Evolutionary conservation across 2,113 vertebrate genomes (phyloP).

Genomic region (Callopanchax toddi): DNA sequence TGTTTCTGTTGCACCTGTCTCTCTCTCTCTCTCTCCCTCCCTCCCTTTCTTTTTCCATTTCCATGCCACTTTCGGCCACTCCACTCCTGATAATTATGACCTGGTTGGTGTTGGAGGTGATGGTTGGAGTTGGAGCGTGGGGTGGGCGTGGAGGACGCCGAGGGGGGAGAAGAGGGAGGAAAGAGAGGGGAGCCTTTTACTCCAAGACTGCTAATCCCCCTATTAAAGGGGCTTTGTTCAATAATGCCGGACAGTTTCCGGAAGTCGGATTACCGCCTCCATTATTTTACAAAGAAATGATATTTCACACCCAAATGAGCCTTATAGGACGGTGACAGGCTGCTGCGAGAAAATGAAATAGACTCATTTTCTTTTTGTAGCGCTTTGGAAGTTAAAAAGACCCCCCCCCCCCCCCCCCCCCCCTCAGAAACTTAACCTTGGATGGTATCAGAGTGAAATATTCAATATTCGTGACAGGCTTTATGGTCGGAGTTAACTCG

Average conservation of each 20-base stretch:
- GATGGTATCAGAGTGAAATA: slow-evolving; percentile 40
- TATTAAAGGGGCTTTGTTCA: slow-evolving; percentile 97
- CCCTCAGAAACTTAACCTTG: slow-evolving; percentile 41
- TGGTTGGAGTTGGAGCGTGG: slow-evolving; percentile 74
- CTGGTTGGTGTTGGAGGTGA: slow-evolving; percentile 83
- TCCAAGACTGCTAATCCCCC: slow-evolving; percentile 95
- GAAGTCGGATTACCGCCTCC: slow-evolving; percentile 97
- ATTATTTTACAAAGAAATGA: slow-evolving; percentile 96
- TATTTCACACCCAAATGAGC: slow-evolving; percentile 95
- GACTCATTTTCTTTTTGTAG: slow-evolving; percentile 52
- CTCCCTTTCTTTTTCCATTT: slow-evolving; percentile 80
- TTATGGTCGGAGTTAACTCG: slow-evolving; percentile 48
- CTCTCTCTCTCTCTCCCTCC: slow-evolving; percentile 49
- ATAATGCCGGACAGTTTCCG: slow-evolving; percentile 98
- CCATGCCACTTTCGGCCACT: slow-evolving; percentile 88
- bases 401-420: neutral
- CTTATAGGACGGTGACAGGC: slow-evolving; percentile 74
- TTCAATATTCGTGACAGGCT: slow-evolving; percentile 39
- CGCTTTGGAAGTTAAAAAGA: slow-evolving; percentile 19
- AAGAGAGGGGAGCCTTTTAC: slow-evolving; percentile 76
- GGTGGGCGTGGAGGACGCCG: slow-evolving; percentile 68
- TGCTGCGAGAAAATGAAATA: slow-evolving; percentile 58
- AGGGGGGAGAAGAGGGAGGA: slow-evolving; percentile 71
- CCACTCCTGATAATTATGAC: slow-evolving; percentile 95
- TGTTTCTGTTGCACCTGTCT: slow-evolving; percentile 86